Percentiles rank a stretch among this genome's conserved stretches.
phyloP scores from a whole-genome alignment of 2,113 vertebrate genomes.

The Sylvilagus bachmani region DNA sequence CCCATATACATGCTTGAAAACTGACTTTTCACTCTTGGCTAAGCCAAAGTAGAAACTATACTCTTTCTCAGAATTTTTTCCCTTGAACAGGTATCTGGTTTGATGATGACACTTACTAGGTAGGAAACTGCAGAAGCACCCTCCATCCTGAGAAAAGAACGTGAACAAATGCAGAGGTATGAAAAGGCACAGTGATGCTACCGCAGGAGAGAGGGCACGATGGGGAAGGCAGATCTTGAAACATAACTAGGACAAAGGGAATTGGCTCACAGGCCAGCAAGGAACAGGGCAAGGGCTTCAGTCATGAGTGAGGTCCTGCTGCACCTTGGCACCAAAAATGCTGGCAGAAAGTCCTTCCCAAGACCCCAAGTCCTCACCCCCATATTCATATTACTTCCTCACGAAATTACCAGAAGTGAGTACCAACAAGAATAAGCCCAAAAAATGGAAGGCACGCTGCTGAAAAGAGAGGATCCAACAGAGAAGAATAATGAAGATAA shows the following conservation, averaged over 20 bases:
- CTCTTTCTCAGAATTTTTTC: slow-evolving; percentile 17
- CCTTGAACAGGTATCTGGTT: background rate
- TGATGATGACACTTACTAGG: background rate
- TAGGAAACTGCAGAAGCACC: background rate
- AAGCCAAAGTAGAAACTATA: background rate
- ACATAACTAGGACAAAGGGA: background rate
- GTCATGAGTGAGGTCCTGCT: background rate
- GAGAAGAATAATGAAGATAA: background rate
- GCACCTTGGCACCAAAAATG: background rate
- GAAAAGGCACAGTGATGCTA: background rate
- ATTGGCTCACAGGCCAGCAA: too few relatives aligned
- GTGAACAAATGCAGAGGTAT: background rate
- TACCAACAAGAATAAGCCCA: background rate
- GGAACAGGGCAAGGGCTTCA: background rate
- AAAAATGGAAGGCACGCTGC: background rate
- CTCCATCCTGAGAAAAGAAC: background rate
- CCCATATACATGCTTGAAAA: background rate
- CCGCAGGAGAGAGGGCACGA: background rate
- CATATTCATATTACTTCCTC: background rate
- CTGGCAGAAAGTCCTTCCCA: background rate
- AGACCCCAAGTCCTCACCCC: background rate
- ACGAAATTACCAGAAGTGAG: background rate
- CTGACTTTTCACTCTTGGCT: background rate
- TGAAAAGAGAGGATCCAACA: background rate
- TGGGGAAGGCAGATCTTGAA: background rate